phyloP scores from a whole-genome alignment of 2,888 invertebrate species.

The Laspeyria flexula region DNA sequence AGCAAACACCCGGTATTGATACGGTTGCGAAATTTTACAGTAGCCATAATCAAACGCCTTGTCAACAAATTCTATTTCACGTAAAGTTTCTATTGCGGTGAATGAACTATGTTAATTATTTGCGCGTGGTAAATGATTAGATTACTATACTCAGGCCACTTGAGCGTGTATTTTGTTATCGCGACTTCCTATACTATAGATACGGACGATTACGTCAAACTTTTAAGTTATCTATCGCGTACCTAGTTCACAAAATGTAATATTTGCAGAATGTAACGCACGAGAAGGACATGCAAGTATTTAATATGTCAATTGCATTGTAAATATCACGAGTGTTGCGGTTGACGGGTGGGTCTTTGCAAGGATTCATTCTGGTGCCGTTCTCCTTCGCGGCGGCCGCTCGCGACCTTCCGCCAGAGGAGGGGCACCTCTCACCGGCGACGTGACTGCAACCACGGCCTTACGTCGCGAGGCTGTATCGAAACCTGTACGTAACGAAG shows the following conservation, averaged over 20 bases:
- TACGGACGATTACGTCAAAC: constrained; percentile 53
- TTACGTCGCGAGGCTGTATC: constrained; percentile 85
- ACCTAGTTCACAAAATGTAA: constrained; percentile 30
- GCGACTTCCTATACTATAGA: constrained; percentile 55
- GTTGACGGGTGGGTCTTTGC: constrained; percentile 64
- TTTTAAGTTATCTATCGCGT: constrained; percentile 27
- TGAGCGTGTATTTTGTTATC: constrained; percentile 64
- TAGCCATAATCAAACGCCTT: constrained; percentile 44
- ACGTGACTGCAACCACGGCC: constrained; percentile 85
- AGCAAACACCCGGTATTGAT: constrained; percentile 45
- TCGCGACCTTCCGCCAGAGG: constrained; percentile 82
- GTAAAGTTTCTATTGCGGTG: constrained; percentile 61
- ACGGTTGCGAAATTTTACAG: constrained; percentile 53
- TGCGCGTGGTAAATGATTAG: constrained; percentile 66
- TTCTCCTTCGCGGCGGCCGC: constrained; percentile 77
- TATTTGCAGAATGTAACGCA: constrained; percentile 27
- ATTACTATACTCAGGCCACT: constrained; percentile 61
- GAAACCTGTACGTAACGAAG: constrained; percentile 84
- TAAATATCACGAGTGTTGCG: constrained; percentile 46
- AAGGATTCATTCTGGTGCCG: constrained; percentile 82
- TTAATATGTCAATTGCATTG: constrained; percentile 47
- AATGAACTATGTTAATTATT: constrained; percentile 74
- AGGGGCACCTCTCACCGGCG: constrained; percentile 83
- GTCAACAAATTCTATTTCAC: constrained; percentile 47
- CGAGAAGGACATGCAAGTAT: constrained; percentile 30